These are phyloP conservation scores for Drosophila nasuta DNA, from an alignment of 1,140 invertebrate genomes.

Conservation along the genomic window DNA sequence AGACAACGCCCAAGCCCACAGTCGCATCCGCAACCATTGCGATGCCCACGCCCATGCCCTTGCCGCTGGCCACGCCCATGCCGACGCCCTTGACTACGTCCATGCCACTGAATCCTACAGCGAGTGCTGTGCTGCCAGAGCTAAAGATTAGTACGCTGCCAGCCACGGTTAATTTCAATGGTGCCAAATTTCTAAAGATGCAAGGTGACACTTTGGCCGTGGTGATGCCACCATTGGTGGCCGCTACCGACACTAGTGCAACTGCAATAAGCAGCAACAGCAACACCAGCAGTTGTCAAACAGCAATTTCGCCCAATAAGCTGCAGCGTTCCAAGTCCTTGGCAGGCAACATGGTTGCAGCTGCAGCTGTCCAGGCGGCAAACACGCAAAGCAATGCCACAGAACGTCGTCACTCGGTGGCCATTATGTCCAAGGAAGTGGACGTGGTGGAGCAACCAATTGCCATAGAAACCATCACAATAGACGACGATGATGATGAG, in stretches of 20 bases:
- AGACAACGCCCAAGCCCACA: background rate
- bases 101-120: background rate
- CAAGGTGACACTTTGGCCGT: slow-evolving; percentile 15
- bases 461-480: slow-evolving; percentile 70
- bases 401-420: slow-evolving; percentile 66
- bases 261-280: background rate
- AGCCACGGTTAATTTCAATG: slow-evolving; percentile 10
- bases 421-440: slow-evolving; percentile 71
- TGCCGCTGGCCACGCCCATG: slow-evolving; percentile 5
- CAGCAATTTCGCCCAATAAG: background rate
- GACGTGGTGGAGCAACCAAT: slow-evolving; percentile 56
- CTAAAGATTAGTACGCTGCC: slow-evolving; percentile 30
- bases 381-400: slow-evolving; percentile 12
- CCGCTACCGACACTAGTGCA: background rate
- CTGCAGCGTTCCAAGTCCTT: slow-evolving; percentile 70
- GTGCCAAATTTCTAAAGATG: slow-evolving; percentile 30
- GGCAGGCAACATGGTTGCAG: slow-evolving; percentile 24
- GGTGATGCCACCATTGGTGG: slow-evolving; percentile 16
- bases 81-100: background rate
- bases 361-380: background rate
- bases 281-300: background rate
- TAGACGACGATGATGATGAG: slow-evolving; percentile 65
- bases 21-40: background rate
- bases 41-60: slow-evolving; percentile 11
- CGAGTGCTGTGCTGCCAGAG: slow-evolving; percentile 6